phyloP scores from a whole-genome alignment of 2,113 vertebrate genomes.

The Phainopepla nitens region DNA sequence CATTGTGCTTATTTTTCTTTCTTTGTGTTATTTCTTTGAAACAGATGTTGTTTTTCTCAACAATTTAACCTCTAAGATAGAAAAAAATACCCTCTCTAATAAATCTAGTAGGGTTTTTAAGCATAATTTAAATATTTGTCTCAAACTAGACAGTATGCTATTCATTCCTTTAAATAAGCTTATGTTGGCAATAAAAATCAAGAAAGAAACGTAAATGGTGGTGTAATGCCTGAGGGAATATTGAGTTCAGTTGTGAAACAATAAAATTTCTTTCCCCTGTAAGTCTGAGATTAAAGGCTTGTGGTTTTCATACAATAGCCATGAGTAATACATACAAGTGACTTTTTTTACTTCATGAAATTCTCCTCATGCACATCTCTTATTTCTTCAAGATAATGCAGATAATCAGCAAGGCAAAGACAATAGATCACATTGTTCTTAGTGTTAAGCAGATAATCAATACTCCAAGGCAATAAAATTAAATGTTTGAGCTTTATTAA shows the following conservation, averaged over 20 bases:
- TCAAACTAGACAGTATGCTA: constrained; percentile 19
- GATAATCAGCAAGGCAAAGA: constrained; percentile 52
- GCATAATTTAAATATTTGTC: not conserved
- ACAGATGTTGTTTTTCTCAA: not conserved
- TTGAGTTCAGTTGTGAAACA: constrained; percentile 49
- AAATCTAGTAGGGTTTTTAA: not conserved
- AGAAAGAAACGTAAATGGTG: constrained; percentile 30
- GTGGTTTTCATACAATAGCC: constrained; percentile 19
- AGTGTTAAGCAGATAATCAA: constrained; percentile 73
- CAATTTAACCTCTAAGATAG: not conserved
- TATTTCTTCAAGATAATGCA: constrained; percentile 67
- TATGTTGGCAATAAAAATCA: constrained; percentile 57
- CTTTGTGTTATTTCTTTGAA: not conserved
- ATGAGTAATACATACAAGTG: not conserved
- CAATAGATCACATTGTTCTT: constrained; percentile 56
- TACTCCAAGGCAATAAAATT: constrained; percentile 72
- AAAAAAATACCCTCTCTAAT: not conserved
- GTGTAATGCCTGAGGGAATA: constrained; percentile 28
- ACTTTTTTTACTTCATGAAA: constrained; percentile 21
- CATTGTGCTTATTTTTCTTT: not conserved
- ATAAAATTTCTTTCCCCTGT: constrained; percentile 50
- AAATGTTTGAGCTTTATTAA: constrained; percentile 77
- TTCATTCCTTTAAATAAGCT: constrained; percentile 63
- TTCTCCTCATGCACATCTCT: constrained; percentile 42
- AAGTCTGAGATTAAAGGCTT: constrained; percentile 52